Conservation (phyloP, 2,888 invertebrate species). For the Sesamia inferens region DNA sequence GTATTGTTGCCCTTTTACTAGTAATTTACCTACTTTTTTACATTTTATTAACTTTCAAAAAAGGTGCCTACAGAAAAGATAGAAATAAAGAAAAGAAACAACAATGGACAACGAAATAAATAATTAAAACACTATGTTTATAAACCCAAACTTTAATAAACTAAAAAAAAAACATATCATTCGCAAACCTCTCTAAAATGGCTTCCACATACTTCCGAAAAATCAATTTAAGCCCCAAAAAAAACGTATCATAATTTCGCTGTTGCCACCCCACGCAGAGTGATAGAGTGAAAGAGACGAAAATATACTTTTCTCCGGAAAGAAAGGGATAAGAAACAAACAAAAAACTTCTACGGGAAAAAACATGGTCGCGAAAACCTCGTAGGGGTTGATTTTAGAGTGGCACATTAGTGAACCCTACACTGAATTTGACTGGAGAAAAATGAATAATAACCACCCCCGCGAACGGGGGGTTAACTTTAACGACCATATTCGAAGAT, state of each 20-base stretch:
- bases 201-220: slow-evolving; percentile 86
- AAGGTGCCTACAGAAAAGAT: background rate
- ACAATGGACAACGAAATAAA: no score
- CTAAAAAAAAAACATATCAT: slow-evolving; percentile 48
- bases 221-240: slow-evolving; percentile 88
- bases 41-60: background rate
- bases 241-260: slow-evolving; percentile 88
- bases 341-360: slow-evolving; percentile 86
- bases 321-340: slow-evolving; percentile 77
- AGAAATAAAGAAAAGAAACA: background rate
- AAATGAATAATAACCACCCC: slow-evolving; percentile 87
- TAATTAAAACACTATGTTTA: background rate
- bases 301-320: slow-evolving; percentile 34
- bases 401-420: slow-evolving; percentile 87
- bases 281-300: slow-evolving; percentile 79
- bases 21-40: background rate
- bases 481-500: slow-evolving; percentile 83
- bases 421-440: slow-evolving; percentile 83
- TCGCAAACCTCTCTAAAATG: slow-evolving; percentile 79
- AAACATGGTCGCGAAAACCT: slow-evolving; percentile 88
- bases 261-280: slow-evolving; percentile 83
- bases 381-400: slow-evolving; percentile 87
- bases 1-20: slow-evolving; percentile 19
- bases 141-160: slow-evolving; percentile 7
- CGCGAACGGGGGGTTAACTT: slow-evolving; percentile 67